Evolutionary conservation across 2,888 invertebrate species (phyloP).

Genomic region (Serrognathus titanus): DNA sequence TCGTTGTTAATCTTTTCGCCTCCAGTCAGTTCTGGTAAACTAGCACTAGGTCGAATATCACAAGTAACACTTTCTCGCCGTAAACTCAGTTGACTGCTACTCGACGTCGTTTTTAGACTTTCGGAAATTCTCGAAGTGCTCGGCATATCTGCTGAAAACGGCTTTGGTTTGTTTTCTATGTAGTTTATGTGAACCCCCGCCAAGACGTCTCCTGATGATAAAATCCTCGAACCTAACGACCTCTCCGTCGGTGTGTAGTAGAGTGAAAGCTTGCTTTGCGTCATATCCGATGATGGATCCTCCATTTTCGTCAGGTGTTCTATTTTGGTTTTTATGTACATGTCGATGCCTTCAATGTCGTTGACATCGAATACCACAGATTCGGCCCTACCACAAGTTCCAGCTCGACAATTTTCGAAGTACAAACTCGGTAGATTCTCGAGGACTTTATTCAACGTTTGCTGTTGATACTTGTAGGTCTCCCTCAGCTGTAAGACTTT

Average conservation of each 20-base stretch:
- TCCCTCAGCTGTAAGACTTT: constrained; percentile 85
- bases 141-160: constrained; percentile 18
- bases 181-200: constrained; percentile 67
- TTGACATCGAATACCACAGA: constrained; percentile 67
- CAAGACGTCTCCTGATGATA: constrained; percentile 47
- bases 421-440: constrained; percentile 89
- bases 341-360: constrained; percentile 62
- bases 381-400: constrained; percentile 74
- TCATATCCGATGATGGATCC: constrained; percentile 46
- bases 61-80: constrained; percentile 29
- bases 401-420: constrained; percentile 89
- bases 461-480: constrained; percentile 94
- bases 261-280: constrained; percentile 67
- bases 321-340: constrained; percentile 66
- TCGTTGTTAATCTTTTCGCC: constrained; percentile 46
- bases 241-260: constrained; percentile 81
- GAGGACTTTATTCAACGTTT: constrained; percentile 87
- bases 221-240: constrained; percentile 52
- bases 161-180: constrained; percentile 50
- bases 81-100: constrained; percentile 12
- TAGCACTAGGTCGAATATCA: constrained; percentile 33
- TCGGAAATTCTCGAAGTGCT: constrained; percentile 8
- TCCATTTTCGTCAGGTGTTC: constrained; percentile 58
- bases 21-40: constrained; percentile 51
- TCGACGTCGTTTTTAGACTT: not conserved